Percentiles rank a stretch among this genome's conserved stretches.
phyloP scores from a whole-genome alignment of 2,888 invertebrate species.

The Nephrotoma appendiculata region DNA sequence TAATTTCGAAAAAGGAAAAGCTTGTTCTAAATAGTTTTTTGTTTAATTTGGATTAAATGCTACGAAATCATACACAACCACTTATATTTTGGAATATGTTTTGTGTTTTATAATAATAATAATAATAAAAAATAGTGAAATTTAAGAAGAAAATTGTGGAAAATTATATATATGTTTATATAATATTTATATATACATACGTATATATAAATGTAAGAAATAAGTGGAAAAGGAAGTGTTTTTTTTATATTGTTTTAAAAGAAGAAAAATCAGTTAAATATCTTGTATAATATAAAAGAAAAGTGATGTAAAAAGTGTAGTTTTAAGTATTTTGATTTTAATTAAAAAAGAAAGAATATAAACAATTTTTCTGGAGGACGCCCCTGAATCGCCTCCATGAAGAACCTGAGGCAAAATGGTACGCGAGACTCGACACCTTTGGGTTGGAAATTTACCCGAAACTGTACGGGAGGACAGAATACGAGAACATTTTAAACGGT shows the following conservation, averaged over 20 bases:
- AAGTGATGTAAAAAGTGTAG: neutral
- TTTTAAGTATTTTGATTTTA: neutral
- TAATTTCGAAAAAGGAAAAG: neutral
- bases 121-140: neutral
- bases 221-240: neutral
- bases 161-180: neutral
- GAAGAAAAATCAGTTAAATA: neutral
- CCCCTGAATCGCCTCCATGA: constrained; percentile 42
- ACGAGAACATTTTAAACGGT: constrained; percentile 96
- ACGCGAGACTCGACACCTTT: constrained; percentile 99
- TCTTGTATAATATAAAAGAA: neutral
- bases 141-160: neutral
- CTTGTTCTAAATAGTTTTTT: neutral
- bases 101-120: constrained; percentile 2
- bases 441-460: constrained; percentile 99
- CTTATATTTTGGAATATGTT: constrained; percentile 1
- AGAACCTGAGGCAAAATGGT: constrained; percentile 97
- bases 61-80: neutral
- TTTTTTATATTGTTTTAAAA: neutral
- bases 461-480: constrained; percentile 95
- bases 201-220: neutral
- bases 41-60: constrained; percentile 1
- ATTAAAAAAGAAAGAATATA: neutral
- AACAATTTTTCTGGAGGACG: constrained; percentile 5
- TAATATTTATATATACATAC: neutral